A percentile compares a stretch with the other conserved stretches of the same genome.
These are phyloP conservation scores for Sminthurides aquaticus DNA, from an alignment of 2,888 invertebrate genomes.

Conservation along the genomic window DNA sequence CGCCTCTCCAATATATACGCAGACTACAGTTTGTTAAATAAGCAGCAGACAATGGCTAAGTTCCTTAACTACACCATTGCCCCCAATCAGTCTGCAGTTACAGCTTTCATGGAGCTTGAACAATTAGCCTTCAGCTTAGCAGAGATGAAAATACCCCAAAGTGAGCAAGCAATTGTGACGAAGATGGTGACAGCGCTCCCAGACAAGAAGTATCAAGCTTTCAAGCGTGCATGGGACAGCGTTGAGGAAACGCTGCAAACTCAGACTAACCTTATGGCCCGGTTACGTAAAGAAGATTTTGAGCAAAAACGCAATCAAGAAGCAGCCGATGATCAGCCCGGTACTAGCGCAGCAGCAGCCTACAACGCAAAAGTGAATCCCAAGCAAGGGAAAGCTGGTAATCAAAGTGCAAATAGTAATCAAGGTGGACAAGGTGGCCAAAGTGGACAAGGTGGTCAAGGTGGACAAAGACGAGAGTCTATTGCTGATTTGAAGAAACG, in stretches of 20 bases:
- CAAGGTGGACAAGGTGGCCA: too few species aligned
- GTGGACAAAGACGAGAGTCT: too few species aligned
- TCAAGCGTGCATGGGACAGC: conserved; percentile 11
- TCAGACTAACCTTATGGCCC: background rate
- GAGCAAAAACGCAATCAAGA: background rate
- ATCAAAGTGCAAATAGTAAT: too few species aligned
- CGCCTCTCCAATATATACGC: conserved; percentile 1
- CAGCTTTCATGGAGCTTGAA: conserved; percentile 9
- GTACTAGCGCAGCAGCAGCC: too few species aligned
- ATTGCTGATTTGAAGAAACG: background rate
- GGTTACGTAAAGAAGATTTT: conserved; percentile 12
- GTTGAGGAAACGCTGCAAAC: conserved; percentile 1
- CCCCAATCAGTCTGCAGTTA: conserved; percentile 3
- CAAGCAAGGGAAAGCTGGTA: too few species aligned
- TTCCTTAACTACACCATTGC: conserved; percentile 4
- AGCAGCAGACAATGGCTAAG: conserved; percentile 1
- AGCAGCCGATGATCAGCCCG: too few species aligned
- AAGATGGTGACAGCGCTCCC: conserved; percentile 12
- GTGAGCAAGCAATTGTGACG: background rate
- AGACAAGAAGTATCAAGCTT: background rate
- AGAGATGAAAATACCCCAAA: conserved; percentile 2
- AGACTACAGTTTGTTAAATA: conserved; percentile 1
- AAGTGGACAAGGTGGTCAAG: too few species aligned
- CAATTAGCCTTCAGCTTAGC: background rate
- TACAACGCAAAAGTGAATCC: too few species aligned